Base-by-base conservation (phyloP, 2,113 vertebrate genomes). In the Rhinichthys klamathensis region DNA sequence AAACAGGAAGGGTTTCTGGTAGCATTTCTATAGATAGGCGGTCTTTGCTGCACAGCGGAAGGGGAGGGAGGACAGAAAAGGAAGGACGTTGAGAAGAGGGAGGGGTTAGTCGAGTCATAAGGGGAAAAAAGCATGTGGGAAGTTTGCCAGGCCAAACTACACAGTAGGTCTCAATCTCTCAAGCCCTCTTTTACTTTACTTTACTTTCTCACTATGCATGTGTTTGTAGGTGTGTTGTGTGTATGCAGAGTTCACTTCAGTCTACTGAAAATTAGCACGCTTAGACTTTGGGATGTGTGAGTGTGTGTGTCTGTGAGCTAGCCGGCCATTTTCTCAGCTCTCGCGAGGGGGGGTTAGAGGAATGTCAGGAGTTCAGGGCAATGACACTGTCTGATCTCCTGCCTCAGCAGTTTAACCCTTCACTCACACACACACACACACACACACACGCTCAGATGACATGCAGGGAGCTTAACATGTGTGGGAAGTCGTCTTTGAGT, bases 1-100 rank as follows among this genome's bases (percentile, higher is more conserved):
- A 91, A 96, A 93, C 90, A 95, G 94, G 94, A 97, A 96, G 94
- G 54, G 90, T 90, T 90, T 93, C 91, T 85, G 23, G 21, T 44
- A 23, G 61, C 16, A 23, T 35, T 30, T 69, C 44, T 69, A 51
- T 82, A 85, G 84, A 74, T 74, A 49, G 92, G 90, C 83, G 70
- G 87, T 86, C 46, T 87, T 76, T 82, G 87, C 89, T 89, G 85
- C 78, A 73, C 87, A 87, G 56, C 91, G 91, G 94, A 94, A 94
- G 87, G 88, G 94, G 93, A 90, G 92, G 92, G 89, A 79, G 86
- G 83, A 72, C 44, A 41, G 35, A 73, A 54, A 6, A 83, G 82
- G 67, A 83, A 84, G 25, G 76, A 82, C 65, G 51, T 30, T 72
- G 81, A 75, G 86, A n/a, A 84, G 46, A 85, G 89, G 93, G 92